Percentiles rank a stretch among this genome's conserved stretches.
Evolutionary conservation across 2,797 vertebrate species (phyloP).

Genomic region (Echiichthys vipera): DNA sequence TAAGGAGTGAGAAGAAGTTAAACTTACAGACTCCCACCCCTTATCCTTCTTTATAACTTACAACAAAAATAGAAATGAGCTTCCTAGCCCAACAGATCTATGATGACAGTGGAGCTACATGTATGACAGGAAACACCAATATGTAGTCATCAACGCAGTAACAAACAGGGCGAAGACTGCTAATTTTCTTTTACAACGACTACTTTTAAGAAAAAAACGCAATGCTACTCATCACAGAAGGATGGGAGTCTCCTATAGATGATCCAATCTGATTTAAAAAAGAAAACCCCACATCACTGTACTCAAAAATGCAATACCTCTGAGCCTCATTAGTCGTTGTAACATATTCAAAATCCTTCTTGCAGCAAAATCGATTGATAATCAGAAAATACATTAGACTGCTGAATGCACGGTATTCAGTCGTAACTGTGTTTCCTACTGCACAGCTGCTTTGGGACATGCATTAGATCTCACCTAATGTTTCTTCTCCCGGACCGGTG

Average conservation of each 20-base stretch:
- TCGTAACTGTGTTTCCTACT: not conserved
- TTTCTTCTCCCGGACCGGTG: not conserved
- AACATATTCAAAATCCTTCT: not conserved
- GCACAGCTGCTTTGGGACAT: not conserved
- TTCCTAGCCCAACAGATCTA: no score
- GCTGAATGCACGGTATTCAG: not conserved
- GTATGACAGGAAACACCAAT: not conserved
- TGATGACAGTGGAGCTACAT: not conserved
- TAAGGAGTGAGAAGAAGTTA: no score
- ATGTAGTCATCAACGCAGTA: not conserved
- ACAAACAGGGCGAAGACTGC: not conserved
- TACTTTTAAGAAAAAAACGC: not conserved
- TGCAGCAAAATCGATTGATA: slow-evolving; percentile 2
- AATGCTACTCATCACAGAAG: not conserved
- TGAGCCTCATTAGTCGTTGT: not conserved
- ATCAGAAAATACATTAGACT: not conserved
- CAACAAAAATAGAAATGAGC: no score
- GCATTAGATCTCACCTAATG: not conserved
- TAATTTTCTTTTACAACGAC: not conserved
- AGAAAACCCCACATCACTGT: no score
- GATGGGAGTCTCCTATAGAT: not conserved
- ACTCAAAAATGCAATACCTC: not conserved
- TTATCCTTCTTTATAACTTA: no score
- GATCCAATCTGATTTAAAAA: no score
- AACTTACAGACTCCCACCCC: no score